Evolutionary conservation across 1,140 invertebrate genomes (phyloP).

Genomic region (Theocolax elegans): DNA sequence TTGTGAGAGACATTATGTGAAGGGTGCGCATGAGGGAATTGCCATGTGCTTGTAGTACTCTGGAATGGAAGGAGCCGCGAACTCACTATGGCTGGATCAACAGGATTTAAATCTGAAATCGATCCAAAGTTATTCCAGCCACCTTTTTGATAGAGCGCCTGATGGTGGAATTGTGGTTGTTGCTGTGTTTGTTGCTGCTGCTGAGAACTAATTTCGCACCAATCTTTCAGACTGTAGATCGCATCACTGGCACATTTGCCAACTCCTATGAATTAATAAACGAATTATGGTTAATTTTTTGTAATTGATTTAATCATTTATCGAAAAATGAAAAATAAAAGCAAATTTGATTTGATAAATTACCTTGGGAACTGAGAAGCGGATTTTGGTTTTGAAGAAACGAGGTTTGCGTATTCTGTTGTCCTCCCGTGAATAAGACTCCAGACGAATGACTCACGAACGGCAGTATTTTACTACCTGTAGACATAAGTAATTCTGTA

Average conservation of each 20-base stretch:
- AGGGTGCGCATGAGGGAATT: constrained; percentile 63
- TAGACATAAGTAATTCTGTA: constrained; percentile 55
- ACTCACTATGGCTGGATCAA: constrained; percentile 88
- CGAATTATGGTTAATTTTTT: constrained; percentile 34
- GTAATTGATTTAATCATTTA: too few species aligned
- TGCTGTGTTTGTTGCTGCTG: constrained; percentile 55
- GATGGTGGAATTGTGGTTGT: constrained; percentile 59
- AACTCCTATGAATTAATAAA: constrained; percentile 60
- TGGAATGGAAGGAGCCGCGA: constrained; percentile 71
- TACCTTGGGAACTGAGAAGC: constrained; percentile 61
- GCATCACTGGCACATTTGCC: constrained; percentile 67
- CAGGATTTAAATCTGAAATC: constrained; percentile 80
- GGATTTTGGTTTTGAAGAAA: constrained; percentile 64
- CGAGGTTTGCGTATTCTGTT: constrained; percentile 57
- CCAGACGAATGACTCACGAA: constrained; percentile 62
- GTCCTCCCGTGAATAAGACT: constrained; percentile 58
- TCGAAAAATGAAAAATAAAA: too few species aligned
- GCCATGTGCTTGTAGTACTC: constrained; percentile 61
- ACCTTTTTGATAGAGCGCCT: constrained; percentile 60
- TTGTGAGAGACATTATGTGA: constrained; percentile 61
- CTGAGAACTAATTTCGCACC: constrained; percentile 63
- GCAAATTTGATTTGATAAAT: too few species aligned
- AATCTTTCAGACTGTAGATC: constrained; percentile 64
- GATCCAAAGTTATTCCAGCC: constrained; percentile 66
- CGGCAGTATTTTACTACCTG: constrained; percentile 66